Conservation (phyloP, 2,113 vertebrate genomes). For the Channa maculata region DNA sequence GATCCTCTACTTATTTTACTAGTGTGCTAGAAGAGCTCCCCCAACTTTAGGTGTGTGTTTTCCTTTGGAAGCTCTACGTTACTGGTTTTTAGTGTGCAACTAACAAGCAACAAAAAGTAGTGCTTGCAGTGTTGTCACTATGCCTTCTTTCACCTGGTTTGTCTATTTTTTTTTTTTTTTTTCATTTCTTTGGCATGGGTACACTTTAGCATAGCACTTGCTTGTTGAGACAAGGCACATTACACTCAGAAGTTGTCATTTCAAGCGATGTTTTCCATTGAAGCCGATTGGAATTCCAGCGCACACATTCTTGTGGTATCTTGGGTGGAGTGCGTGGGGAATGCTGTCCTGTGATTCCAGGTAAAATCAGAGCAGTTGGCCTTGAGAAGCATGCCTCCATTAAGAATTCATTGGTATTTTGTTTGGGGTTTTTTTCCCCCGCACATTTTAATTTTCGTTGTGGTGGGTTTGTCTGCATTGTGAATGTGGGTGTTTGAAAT, state of each 20-base stretch:
- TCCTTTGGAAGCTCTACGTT: slow-evolving; percentile 62
- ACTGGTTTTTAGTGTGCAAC: slow-evolving; percentile 55
- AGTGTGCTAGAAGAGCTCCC: not conserved
- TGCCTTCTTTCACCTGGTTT: not conserved
- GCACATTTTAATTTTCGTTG: not conserved
- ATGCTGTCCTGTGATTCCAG: slow-evolving; percentile 29
- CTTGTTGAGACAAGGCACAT: slow-evolving; percentile 65
- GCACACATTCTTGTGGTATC: slow-evolving; percentile 69
- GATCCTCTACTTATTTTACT: not conserved
- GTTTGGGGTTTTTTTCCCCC: not conserved
- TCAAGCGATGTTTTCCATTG: slow-evolving; percentile 14
- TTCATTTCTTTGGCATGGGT: slow-evolving; percentile 60
- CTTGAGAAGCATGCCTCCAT: slow-evolving; percentile 55
- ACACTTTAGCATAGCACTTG: slow-evolving; percentile 52
- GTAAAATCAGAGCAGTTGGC: slow-evolving; percentile 71
- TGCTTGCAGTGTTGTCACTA: slow-evolving; percentile 52
- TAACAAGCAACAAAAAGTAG: slow-evolving; percentile 58
- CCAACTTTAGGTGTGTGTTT: not conserved
- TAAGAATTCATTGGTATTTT: not conserved
- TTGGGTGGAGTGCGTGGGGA: slow-evolving; percentile 44
- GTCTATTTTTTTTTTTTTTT: slow-evolving; percentile 7
- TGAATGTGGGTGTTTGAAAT: slow-evolving; percentile 22
- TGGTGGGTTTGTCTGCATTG: slow-evolving; percentile 37
- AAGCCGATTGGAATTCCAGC: slow-evolving; percentile 39
- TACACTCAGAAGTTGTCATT: slow-evolving; percentile 34